phyloP scores from a whole-genome alignment of 2,888 invertebrate genomes.

The Tetropium fuscum region DNA sequence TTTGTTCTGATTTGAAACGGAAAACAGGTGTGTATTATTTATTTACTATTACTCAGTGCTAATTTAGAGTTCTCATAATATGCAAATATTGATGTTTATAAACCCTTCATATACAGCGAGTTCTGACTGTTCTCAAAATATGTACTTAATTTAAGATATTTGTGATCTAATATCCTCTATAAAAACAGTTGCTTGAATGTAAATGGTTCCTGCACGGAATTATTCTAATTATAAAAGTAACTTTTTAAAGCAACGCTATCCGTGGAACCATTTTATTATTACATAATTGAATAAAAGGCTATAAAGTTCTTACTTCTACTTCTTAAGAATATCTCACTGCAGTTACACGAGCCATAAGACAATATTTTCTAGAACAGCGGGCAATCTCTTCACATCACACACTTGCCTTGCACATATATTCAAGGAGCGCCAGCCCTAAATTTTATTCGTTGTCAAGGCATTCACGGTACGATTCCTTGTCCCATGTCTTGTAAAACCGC shows the following conservation, averaged over 20 bases:
- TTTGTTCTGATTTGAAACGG: not conserved
- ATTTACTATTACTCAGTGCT: too few relatives aligned
- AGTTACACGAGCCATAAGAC: constrained; percentile 44
- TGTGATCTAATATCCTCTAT: too few relatives aligned
- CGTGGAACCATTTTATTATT: not conserved
- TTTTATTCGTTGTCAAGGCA: constrained; percentile 1
- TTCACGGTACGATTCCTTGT: constrained; percentile 2
- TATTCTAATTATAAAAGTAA: too few relatives aligned
- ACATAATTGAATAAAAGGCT: constrained; percentile 14
- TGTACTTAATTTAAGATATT: too few relatives aligned
- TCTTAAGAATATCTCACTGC: constrained; percentile 39
- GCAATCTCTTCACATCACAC: constrained; percentile 44
- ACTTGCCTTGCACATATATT: constrained; percentile 37
- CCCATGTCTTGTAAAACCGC: constrained; percentile 12
- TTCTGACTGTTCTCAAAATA: too few relatives aligned
- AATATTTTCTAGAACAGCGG: constrained; percentile 46
- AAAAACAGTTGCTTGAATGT: too few relatives aligned
- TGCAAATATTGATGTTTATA: too few relatives aligned
- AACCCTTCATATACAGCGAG: too few relatives aligned
- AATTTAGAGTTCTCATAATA: too few relatives aligned
- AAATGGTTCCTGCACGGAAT: too few relatives aligned
- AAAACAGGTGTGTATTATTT: not conserved
- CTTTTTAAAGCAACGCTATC: too few relatives aligned
- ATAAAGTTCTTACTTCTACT: constrained; percentile 30
- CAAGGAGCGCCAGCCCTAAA: constrained; percentile 24